Conservation (phyloP, 2,797 vertebrate species). For the Cyprinodon diabolis region DNA sequence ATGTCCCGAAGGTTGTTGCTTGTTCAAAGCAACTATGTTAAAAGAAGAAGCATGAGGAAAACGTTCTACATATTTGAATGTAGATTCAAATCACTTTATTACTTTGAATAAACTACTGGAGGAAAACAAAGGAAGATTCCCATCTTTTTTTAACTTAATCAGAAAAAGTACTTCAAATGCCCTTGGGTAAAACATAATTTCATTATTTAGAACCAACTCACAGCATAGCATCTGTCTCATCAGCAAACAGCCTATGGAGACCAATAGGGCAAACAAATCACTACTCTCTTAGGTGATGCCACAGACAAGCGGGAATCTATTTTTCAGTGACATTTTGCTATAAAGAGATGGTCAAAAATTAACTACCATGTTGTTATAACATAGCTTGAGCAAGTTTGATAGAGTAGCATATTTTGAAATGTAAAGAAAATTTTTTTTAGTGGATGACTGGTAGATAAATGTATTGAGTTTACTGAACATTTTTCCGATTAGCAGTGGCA, state of each 20-base stretch:
- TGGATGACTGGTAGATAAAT: background rate
- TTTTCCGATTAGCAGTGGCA: background rate
- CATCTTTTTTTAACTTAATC: conserved; percentile 2
- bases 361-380: conserved; percentile 10
- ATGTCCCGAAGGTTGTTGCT: background rate
- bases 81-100: conserved; percentile 4
- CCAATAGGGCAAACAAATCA: conserved; percentile 69
- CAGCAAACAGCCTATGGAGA: conserved; percentile 65
- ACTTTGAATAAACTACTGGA: background rate
- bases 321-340: conserved; percentile 56
- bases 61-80: background rate
- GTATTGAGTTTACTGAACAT: background rate
- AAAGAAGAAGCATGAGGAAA: background rate
- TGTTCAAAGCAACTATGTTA: background rate
- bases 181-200: conserved; percentile 52
- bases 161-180: conserved; percentile 31
- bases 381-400: background rate
- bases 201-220: conserved; percentile 45
- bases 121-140: background rate
- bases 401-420: background rate
- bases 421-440: background rate
- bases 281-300: conserved; percentile 56
- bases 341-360: conserved; percentile 33
- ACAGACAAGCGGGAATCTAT: conserved; percentile 45
- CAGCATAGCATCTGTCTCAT: conserved; percentile 59